Base-by-base conservation (phyloP, 2,888 invertebrate species). In the Euproctis similis region DNA sequence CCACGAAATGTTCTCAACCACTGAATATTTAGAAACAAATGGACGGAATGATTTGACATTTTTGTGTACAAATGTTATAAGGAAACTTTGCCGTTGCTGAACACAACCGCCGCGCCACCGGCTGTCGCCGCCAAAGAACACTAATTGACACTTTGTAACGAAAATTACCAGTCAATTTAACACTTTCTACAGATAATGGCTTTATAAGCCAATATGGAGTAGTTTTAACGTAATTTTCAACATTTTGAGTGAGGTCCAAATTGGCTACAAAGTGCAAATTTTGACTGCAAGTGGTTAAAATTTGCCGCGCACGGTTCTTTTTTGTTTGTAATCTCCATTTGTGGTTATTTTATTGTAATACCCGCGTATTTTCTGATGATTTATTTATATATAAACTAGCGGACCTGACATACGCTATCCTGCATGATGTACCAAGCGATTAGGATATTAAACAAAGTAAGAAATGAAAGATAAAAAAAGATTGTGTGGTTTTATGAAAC, bases 41-140 rank as follows among this genome's bases (percentile, higher is more conserved):
- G 80, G 78, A 81, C 60, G 51, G 60, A 51, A 80, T 84, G 82
- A 84, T 73, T 81, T 60, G 76, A 70, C 77, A 78, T 64, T 76
- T 80, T 81, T 57, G 55, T 52, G 44, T 56, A 56, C 68, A 67
- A 77, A 76, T 78, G 76, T 78, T 81, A 76, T 77, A 66, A n/a
- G 66, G 68, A 75, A 77, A 73, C 61, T 59, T 46, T 60, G 60
- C 54, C 51, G 42, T 36, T 43, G 54, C 65, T 63, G 68, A 66
- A 67, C 66, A 58, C 64, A 60, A 63, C 64, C 54, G 56, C 64
- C 26, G 26, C 30, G 41, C 35, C 39, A 31, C 36, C 49, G 37
- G 31, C 59, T 56, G 57, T 57, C 55, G 51, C 57, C 56, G 52
- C 11, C 21, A 13, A 56, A 49, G 48, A 45, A 51, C 42, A 51